Evolutionary conservation across 1,140 invertebrate genomes (phyloP), one percentile per base, ranked within the genome.

Genomic region (Drosophila pseudoananassae): DNA sequence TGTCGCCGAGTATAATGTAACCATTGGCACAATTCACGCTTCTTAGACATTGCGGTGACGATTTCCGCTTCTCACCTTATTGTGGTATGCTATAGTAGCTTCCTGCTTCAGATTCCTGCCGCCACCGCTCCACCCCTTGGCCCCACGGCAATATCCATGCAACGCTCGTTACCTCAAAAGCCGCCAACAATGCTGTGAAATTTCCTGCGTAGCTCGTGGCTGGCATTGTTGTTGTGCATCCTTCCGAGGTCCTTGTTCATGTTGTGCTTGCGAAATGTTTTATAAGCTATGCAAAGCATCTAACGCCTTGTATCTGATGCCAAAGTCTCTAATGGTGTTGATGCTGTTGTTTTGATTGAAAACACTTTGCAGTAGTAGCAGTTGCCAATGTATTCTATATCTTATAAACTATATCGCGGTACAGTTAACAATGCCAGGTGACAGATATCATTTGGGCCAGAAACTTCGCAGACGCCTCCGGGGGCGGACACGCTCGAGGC

Each of bases 11-110:
- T 43, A 52, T 45, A 45, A 40, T 55, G 69, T 38, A 65, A 65
- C 63, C 79, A 74, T 54, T 64, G 76, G 63, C 66, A 77, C 65
- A 76, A 85, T 85, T 84, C 77, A 84, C 73, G 76, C 81, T 74
- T 69, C 81, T 78, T 66, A 87, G 73, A 81, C 81, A 60, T 52
- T 84, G 65, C 38, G 81, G 81, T 84, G 71, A 65, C 60, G 59
- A 75, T 75, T 75, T 80, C 64, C 55, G 77, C 15, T 25, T 43
- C 38, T 46, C 36, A 61, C 43, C 56, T 61, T 53, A 72, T 69
- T 55, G 59, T 55, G 20, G 50, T 8, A n/a, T 7, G 29, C 45
- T 52, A 23, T 43, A 8, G 40, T 52, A 36, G 45, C 51, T 20
- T 36, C 15, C 36, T 33, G 12, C 29, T 36, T 17, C 9, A 45